Conservation (phyloP, 1,140 invertebrate species). For the Lasioglossum albipes region DNA sequence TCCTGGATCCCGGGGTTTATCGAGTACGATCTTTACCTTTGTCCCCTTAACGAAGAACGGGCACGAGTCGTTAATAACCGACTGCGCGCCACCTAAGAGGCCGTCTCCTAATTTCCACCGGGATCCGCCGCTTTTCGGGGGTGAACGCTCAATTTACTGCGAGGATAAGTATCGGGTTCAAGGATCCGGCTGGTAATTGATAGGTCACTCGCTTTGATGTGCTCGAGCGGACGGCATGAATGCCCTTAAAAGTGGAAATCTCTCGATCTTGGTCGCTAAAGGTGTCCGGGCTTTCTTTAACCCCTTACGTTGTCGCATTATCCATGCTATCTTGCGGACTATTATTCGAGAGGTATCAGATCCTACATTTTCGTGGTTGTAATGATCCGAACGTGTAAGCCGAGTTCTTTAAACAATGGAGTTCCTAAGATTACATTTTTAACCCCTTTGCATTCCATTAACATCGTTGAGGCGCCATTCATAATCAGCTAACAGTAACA, state of each 20-base stretch:
- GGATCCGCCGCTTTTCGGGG: background rate
- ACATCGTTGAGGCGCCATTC: too few species aligned
- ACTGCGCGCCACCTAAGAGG: conserved; percentile 27
- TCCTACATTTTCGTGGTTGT: too few species aligned
- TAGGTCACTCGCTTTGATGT: conserved; percentile 60
- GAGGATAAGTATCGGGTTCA: conserved; percentile 55
- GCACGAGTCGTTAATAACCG: conserved; percentile 52
- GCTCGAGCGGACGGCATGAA: conserved; percentile 19
- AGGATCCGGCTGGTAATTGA: conserved; percentile 65
- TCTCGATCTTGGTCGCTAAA: too few species aligned
- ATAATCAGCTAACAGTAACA: too few species aligned
- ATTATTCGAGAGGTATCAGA: too few species aligned
- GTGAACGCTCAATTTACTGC: conserved; percentile 56
- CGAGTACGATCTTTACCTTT: conserved; percentile 27
- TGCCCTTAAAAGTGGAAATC: conserved; percentile 44
- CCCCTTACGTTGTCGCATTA: too few species aligned
- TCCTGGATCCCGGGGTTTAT: conserved; percentile 2
- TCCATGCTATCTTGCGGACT: too few species aligned
- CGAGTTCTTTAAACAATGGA: too few species aligned
- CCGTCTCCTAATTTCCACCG: conserved; percentile 37
- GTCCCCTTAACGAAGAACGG: conserved; percentile 18
- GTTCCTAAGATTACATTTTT: too few species aligned
- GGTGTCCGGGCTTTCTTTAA: too few species aligned
- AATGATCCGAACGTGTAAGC: too few species aligned
- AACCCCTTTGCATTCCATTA: too few species aligned